Evolutionary conservation across 2,888 invertebrate species (phyloP).

Genomic region (Thymelicus sylvestris): DNA sequence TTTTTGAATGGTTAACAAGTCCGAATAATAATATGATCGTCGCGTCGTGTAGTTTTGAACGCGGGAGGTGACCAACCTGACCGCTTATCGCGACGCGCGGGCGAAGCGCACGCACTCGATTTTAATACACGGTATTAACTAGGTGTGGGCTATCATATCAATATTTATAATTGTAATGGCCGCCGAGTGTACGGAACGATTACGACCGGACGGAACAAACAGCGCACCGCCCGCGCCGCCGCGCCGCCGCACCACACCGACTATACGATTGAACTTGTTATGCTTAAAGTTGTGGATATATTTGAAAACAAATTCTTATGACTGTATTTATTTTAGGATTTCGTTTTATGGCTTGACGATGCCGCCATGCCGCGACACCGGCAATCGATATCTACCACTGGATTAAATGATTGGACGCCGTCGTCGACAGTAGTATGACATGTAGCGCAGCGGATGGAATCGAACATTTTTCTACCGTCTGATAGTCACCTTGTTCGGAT

Average conservation of each 20-base stretch:
- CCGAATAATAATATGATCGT: too few species aligned
- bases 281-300: neutral
- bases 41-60: too few species aligned
- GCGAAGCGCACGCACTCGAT: neutral
- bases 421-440: neutral
- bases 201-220: slow-evolving; percentile 23
- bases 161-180: slow-evolving; percentile 22
- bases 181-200: slow-evolving; percentile 17
- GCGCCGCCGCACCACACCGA: neutral
- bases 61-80: neutral
- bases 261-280: neutral
- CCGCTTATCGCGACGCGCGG: too few species aligned
- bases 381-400: neutral
- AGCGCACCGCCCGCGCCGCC: slow-evolving; percentile 1
- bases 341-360: neutral
- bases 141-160: slow-evolving; percentile 16
- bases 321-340: neutral
- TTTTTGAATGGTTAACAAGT: too few species aligned
- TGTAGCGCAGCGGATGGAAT: too few species aligned
- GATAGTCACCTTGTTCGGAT: too few species aligned
- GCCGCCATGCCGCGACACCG: neutral
- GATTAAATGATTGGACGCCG: neutral
- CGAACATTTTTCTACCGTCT: too few species aligned
- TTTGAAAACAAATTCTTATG: slow-evolving; percentile 2
- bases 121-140: slow-evolving; percentile 10